Base-by-base conservation (phyloP, 2,113 vertebrate species). In the Pachyramphus minor region DNA sequence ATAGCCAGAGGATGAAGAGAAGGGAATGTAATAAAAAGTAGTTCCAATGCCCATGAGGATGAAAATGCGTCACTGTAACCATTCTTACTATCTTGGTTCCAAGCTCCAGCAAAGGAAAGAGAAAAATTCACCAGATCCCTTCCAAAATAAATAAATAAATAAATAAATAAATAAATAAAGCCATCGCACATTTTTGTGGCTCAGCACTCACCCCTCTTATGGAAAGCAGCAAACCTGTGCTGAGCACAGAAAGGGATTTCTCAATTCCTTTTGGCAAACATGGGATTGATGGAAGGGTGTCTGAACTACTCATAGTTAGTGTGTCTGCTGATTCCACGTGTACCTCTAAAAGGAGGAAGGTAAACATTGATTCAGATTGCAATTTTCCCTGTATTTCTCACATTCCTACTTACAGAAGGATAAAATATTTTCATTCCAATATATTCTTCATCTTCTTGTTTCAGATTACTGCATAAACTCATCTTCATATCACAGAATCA, bases 201-300 rank as follows among this genome's bases (percentile, higher is more conserved):
- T 47, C 31, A 49, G 5, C 3, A 9, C 4, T 49, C 6, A 27
- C 2, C 4, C 3, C 53, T 80, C 24, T n/a, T 30, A 45, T 5
- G 67, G 55, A 60, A 39, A 59, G 17, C 14, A 47, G 18, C 2
- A 4, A 6, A 11, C 14, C 47, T 76, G 27, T 72, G 13, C 37
- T 55, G 39, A 81, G 18, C 0, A 2, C 6, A n/a, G 33, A 73
- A 58, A 1, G 3, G 6, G 4, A 25, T 80, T 59, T 93, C 5
- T 30, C 1, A 3, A 4, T 6, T 52, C 5, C 14, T 59, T 25
- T 11, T n/a, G 47, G 30, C 25, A 82, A 69, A 49, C 12, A n/a
- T 0, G 3, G 28, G 12, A 20, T 4, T 17, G 20, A 2, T 28
- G 12, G 27, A 55, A 52, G 21, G 18, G 15, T 3, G 1, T 14